Base-by-base conservation (phyloP, 2,888 invertebrate species). In the Bombyx huttoni region DNA sequence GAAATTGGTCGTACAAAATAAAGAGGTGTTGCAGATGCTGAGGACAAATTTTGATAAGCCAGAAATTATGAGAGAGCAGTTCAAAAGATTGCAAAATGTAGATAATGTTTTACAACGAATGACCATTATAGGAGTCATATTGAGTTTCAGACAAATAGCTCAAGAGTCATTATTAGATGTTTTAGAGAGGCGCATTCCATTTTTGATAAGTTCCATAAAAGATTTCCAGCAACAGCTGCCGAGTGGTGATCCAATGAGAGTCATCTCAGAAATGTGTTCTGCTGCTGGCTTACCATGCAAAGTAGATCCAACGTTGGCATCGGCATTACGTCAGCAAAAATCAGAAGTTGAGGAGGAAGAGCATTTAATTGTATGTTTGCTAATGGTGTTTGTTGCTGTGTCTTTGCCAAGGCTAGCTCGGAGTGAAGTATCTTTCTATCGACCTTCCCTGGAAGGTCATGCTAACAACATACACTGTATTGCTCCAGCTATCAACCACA, bases 401-500 rank as follows among this genome's bases (percentile, higher is more conserved):
- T 97, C 98, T 0, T 94, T 99, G 63, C 99, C 99, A 1, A 95
- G 97, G 78, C 89, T 99, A 50, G 98, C 99, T 1, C 91, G 95
- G 54, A 95, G 93, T 65, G 98, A 98, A 55, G 93, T 92, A 52
- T 96, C 98, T 0, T 96, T 96, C 67, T 96, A 96, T 73, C 90
- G 95, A 54, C 94, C 96, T 0, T 94, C 96, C 0, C 85, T 95
- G 54, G 94, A 96, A 87, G 98, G 98, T 0, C 98, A 99, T 75
- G 93, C 96, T n/a, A 99, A 99, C 83, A 99, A 99, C 78, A 97
- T 97, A 56, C 99, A 99, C 78, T 99, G 99, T 73, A 95, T 99
- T 91, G 98, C 99, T 1, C 92, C 96, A 48, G 98, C 98, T 0
- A 95, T 99, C 46, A 98, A 98, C 73, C 95, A 96, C 64, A 96